phyloP scores from a whole-genome alignment of 1,140 invertebrate species.

The Ceratina calcarata region DNA sequence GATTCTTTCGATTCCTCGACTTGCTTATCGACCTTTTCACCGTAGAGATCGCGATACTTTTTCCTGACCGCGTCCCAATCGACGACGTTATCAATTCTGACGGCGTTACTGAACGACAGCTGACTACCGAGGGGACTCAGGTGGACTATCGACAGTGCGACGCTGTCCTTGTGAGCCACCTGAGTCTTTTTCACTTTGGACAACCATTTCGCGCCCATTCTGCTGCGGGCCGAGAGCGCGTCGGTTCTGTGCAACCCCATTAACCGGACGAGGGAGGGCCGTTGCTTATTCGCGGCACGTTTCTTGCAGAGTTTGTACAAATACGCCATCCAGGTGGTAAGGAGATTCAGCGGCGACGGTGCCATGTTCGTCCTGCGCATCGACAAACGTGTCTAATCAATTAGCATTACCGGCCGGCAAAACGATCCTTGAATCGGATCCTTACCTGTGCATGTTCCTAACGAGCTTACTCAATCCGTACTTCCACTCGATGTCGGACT shows the following conservation, averaged over 20 bases:
- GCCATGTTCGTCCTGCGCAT: constrained; percentile 92
- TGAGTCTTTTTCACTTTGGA: constrained; percentile 90
- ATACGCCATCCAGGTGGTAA: constrained; percentile 95
- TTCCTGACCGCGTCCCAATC: constrained; percentile 95
- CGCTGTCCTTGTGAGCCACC: constrained; percentile 90
- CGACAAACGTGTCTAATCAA: constrained; percentile 36
- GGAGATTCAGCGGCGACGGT: constrained; percentile 97
- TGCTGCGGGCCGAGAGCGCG: constrained; percentile 87
- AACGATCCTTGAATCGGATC: background rate
- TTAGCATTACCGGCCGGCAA: constrained; percentile 27
- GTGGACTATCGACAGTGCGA: constrained; percentile 87
- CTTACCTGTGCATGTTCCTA: constrained; percentile 94
- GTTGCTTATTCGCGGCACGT: constrained; percentile 86
- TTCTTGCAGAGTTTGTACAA: constrained; percentile 89
- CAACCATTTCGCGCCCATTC: constrained; percentile 92
- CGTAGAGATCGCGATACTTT: constrained; percentile 91
- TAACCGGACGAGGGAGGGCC: constrained; percentile 90
- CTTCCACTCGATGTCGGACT: constrained; percentile 99
- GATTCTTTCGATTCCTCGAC: constrained; percentile 80
- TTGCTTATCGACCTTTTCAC: constrained; percentile 83
- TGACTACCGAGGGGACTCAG: constrained; percentile 91
- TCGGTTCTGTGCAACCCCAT: constrained; percentile 85
- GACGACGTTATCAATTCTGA: constrained; percentile 92
- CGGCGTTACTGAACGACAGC: constrained; percentile 86
- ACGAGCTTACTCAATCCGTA: constrained; percentile 99